Evolutionary conservation across 2,113 vertebrate genomes (phyloP).

Genomic region (human): DNA sequence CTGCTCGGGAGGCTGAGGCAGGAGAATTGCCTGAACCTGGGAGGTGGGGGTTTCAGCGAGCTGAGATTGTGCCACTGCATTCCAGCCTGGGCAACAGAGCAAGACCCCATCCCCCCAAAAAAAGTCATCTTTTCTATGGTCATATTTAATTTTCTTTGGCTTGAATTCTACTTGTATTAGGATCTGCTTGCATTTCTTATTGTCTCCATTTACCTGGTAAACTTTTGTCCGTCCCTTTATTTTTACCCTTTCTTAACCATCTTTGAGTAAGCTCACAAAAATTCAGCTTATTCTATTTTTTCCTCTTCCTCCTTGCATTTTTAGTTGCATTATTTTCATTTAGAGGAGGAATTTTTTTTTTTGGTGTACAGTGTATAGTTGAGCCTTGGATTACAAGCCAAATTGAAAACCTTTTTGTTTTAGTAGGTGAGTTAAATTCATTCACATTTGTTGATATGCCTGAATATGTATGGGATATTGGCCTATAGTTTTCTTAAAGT

Average conservation of each 20-base stretch:
- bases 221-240: neutral
- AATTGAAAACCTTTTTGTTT: neutral
- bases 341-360: neutral
- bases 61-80: too few relatives aligned
- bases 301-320: neutral
- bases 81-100: too few relatives aligned
- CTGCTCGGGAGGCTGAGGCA: too few relatives aligned
- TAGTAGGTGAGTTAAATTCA: neutral
- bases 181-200: neutral
- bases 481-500: neutral
- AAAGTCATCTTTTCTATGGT: neutral
- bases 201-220: neutral
- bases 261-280: neutral
- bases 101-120: too few relatives aligned
- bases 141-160: slow-evolving; percentile 9
- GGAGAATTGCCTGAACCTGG: too few relatives aligned
- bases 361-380: neutral
- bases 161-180: neutral
- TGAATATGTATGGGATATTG: neutral
- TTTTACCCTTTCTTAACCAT: neutral
- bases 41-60: too few relatives aligned
- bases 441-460: neutral
- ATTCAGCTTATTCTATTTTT: neutral
- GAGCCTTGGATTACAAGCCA: slow-evolving; percentile 2
- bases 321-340: neutral